Evolutionary conservation across 2,797 vertebrate genomes (phyloP), one percentile per base, ranked within the genome.

Genomic region (Rhyacichthys aspro): DNA sequence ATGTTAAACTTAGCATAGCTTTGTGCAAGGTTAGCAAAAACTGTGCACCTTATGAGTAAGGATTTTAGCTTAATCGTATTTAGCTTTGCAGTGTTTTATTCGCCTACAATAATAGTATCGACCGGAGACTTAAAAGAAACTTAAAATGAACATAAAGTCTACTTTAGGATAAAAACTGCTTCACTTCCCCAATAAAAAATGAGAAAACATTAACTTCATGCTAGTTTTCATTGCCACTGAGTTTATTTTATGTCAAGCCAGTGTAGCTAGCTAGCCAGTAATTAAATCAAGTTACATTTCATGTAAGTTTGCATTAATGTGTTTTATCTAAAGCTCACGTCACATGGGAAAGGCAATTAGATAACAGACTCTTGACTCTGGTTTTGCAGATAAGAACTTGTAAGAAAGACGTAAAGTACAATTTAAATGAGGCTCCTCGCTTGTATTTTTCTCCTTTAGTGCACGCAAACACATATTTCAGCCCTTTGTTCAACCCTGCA

Each of bases 331-430:
- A n/a, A n/a, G 4, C 23, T 28, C 23, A 28, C 23, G 23, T 28
- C 23, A 28, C 23, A 28, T 28, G 23, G 7, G 7, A 28, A 28
- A 28, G 23, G 23, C 23, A 28, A 5, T 2, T 28, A 5, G 14
- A 47, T 32, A 47, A 9, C 23, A 48, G 23, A 14, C 14, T 48
- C 4, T 14, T 38, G 28, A 23, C 63, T 67, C 73, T 47, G 67
- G 63, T 84, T 86, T 82, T 69, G 38, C 50, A 49, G 76, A 65
- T 73, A 83, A 86, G 43, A 44, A 45, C 39, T 15, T 6, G 7
- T 28, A 5, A 28, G 23, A 28, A 5, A 28, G 23, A 28, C 4
- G 3, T 28, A 28, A 28, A 3, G 1, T 28, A 4, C 3, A 28
- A 28, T 28, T 28, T 28, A 28, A 28, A 28, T 28, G 23, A 28